Evolutionary conservation across 2,797 vertebrate species (phyloP).

Genomic region (Austrolebias charrua): DNA sequence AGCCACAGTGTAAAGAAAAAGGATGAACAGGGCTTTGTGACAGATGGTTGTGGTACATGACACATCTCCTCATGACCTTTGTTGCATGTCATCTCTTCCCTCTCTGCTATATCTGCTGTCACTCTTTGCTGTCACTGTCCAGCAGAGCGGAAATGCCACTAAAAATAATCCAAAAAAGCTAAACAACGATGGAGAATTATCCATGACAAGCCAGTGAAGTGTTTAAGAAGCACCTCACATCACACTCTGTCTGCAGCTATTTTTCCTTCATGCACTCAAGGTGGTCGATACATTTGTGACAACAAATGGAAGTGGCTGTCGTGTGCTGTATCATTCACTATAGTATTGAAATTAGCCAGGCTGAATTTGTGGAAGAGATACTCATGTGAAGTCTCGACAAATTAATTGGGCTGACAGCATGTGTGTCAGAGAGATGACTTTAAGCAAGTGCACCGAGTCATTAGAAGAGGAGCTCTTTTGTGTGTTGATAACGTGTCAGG

Average conservation of each 20-base stretch:
- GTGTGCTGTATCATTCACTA: slow-evolving; percentile 16
- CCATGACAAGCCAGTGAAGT: slow-evolving; percentile 53
- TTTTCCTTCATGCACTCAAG: slow-evolving; percentile 27
- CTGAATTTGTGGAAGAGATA: slow-evolving; percentile 42
- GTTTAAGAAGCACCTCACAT: slow-evolving; percentile 31
- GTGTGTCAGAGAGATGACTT: slow-evolving; percentile 48
- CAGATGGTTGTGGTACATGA: slow-evolving; percentile 47
- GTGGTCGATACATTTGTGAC: slow-evolving; percentile 44
- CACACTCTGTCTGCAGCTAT: slow-evolving; percentile 18
- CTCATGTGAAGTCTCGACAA: slow-evolving; percentile 38
- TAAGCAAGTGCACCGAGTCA: slow-evolving; percentile 38
- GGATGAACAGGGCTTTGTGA: slow-evolving; percentile 41
- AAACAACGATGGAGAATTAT: slow-evolving; percentile 51
- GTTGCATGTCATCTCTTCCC: slow-evolving; percentile 66
- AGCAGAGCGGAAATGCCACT: slow-evolving; percentile 66
- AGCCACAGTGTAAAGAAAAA: slow-evolving; percentile 28
- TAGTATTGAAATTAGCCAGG: slow-evolving; percentile 45
- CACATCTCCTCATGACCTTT: slow-evolving; percentile 62
- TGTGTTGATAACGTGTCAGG: slow-evolving; percentile 40
- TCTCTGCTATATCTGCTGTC: slow-evolving; percentile 48
- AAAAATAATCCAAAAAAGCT: slow-evolving; percentile 47
- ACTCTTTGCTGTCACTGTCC: slow-evolving; percentile 44
- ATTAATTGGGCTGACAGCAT: slow-evolving; percentile 62
- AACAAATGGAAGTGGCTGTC: slow-evolving; percentile 56
- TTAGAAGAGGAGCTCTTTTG: slow-evolving; percentile 43